phyloP scores from a whole-genome alignment of 2,113 vertebrate species.

The Sminthopsis crassicaudata region DNA sequence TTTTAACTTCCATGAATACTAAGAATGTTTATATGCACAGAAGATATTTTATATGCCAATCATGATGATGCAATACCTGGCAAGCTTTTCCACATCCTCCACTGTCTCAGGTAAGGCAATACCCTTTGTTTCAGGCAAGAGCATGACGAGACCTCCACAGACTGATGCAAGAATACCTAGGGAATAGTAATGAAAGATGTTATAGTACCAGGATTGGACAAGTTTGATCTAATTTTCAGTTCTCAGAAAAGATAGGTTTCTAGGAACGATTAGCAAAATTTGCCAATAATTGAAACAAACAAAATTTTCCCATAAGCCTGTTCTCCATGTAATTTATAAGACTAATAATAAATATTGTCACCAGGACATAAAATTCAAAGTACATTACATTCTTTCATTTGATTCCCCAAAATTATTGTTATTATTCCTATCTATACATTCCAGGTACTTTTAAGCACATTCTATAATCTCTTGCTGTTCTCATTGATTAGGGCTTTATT shows the following conservation, averaged over 20 bases:
- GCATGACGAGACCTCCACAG: conserved; percentile 90
- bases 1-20: not conserved
- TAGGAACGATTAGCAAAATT: conserved; percentile 20
- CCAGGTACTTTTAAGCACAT: not conserved
- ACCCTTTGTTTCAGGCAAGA: conserved; percentile 95
- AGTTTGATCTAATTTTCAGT: not conserved
- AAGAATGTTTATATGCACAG: not conserved
- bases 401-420: not conserved
- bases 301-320: not conserved
- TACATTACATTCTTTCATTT: not conserved
- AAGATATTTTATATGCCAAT: not conserved
- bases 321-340: not conserved
- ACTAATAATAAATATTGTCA: not conserved
- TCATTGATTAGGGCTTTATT: not conserved
- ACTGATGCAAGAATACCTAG: conserved; percentile 89
- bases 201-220: not conserved
- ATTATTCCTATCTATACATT: not conserved
- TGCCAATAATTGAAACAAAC: not conserved
- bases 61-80: conserved; percentile 81
- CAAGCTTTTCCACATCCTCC: conserved; percentile 92
- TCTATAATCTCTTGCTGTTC: not conserved
- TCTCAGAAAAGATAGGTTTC: not conserved
- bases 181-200: not conserved
- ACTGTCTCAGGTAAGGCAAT: conserved; percentile 93
- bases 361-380: not conserved